phyloP scores from a whole-genome alignment of 2,797 vertebrate species.

The Chelmon rostratus region DNA sequence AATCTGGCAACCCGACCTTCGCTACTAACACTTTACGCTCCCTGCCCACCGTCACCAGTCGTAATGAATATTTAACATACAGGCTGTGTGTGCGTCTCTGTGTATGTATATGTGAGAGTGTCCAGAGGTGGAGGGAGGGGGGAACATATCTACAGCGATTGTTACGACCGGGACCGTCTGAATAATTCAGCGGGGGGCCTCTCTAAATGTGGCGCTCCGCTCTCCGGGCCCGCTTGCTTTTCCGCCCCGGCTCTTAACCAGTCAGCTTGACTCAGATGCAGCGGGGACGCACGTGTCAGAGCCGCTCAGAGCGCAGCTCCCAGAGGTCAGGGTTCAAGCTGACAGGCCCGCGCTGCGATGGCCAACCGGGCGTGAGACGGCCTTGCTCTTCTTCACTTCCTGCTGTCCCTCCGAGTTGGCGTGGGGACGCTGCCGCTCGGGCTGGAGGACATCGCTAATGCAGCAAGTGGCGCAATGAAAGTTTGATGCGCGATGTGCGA shows the following conservation, averaged over 20 bases:
- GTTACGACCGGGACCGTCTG: constrained; percentile 81
- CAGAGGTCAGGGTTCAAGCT: constrained; percentile 83
- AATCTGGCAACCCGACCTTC: constrained; percentile 70
- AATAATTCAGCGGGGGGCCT: constrained; percentile 83
- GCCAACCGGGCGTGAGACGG: constrained; percentile 78
- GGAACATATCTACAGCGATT: constrained; percentile 75
- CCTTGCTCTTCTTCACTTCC: constrained; percentile 67
- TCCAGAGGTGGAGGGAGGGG: constrained; percentile 59
- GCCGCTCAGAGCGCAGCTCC: constrained; percentile 76
- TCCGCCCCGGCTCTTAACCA: constrained; percentile 83
- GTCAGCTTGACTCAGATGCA: constrained; percentile 85
- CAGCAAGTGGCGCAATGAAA: constrained; percentile 69
- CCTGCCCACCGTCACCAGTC: constrained; percentile 56
- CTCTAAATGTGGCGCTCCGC: constrained; percentile 77
- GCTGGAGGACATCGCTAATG: constrained; percentile 65
- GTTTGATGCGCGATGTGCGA: constrained; percentile 70
- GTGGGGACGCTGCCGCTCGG: not conserved
- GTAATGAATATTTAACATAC: constrained; percentile 82
- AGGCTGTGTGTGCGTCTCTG: constrained; percentile 37
- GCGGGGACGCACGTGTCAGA: constrained; percentile 78
- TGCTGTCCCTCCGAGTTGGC: constrained; percentile 70
- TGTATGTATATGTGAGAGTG: constrained; percentile 57
- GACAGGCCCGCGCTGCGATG: constrained; percentile 69
- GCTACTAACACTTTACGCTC: constrained; percentile 65
- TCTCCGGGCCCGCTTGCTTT: constrained; percentile 62